Evolutionary conservation across 2,888 invertebrate genomes (phyloP), one percentile per base, ranked within the genome.

Genomic region (Sinopyrophorus schimmeli): DNA sequence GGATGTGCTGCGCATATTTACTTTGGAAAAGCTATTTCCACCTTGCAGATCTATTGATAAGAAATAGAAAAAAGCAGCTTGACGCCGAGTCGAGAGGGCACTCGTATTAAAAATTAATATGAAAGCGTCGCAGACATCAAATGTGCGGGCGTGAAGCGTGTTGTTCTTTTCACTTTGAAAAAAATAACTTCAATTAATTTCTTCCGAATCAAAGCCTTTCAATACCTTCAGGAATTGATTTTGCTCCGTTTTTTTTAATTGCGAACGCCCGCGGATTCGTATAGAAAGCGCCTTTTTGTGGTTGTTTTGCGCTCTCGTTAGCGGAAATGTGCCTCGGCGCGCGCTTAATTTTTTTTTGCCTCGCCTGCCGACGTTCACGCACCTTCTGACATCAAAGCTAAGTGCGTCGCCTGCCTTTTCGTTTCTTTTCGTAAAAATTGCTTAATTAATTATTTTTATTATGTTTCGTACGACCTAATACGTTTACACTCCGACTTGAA

Each of bases 131-230:
- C 34, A 38, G 46, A 46, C 46, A 46, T 46, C 46, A 46, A 46
- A 46, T n/a, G n/a, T 46, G 26, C 44, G 21, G 23, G 15, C 39
- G 26, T 39, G 30, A n/a, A 10, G 21, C 31, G n/a, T n/a, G 52
- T 35, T 46, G 51, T 39, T 51, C 49, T 54, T 54, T 54, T 51
- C 32, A 41, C 27, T 44, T 28, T 27, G 11, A n/a, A n/a, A 23
- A 46, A 49, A 47, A 55, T 52, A 49, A 54, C 56, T 55, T 60
- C 60, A 60, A 60, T 60, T 60, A 60, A 60, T 60, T 60, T 60
- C 59, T 60, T 56, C 59, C 60, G 56, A 55, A 60, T 60, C 60
- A 57, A 52, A 55, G 52, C 37, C 27, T 59, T 50, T 60, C 57
- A 58, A 60, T 58, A 58, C 51, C 28, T 31, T 28, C 38, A 39